Conservation (phyloP, 2,113 vertebrate genomes). For the Turnix velox region DNA sequence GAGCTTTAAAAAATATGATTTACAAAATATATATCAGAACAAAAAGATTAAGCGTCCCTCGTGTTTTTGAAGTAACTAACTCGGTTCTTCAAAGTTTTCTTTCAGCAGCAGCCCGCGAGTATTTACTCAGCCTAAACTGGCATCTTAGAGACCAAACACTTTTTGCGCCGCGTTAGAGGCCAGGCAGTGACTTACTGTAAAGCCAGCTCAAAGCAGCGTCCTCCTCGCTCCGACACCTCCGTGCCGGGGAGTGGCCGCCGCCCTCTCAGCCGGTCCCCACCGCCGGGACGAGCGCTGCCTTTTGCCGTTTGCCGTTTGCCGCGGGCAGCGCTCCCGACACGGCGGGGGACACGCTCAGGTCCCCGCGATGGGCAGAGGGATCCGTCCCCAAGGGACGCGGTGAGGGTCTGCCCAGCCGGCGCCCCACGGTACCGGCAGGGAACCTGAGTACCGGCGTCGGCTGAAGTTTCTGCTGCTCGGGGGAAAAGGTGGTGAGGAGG, state of each 20-base stretch:
- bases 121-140: background rate
- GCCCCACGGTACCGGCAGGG: background rate
- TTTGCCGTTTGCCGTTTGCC: too few species aligned
- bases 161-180: background rate
- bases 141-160: background rate
- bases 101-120: background rate
- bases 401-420: background rate
- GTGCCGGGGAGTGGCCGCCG: background rate
- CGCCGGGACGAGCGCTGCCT: background rate
- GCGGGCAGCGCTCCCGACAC: background rate
- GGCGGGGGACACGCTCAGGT: background rate
- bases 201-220: background rate
- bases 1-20: background rate
- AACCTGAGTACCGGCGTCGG: background rate
- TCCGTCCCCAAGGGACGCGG: background rate
- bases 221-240: background rate
- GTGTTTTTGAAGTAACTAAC: background rate
- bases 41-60: background rate
- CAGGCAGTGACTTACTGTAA: background rate
- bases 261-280: background rate
- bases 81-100: conserved; percentile 2
- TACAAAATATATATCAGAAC: too few species aligned
- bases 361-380: background rate
- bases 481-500: background rate
- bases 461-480: background rate